These are phyloP conservation scores for Corvus moneduloides DNA, from an alignment of 2,113 vertebrate genomes.

Conservation along the genomic window DNA sequence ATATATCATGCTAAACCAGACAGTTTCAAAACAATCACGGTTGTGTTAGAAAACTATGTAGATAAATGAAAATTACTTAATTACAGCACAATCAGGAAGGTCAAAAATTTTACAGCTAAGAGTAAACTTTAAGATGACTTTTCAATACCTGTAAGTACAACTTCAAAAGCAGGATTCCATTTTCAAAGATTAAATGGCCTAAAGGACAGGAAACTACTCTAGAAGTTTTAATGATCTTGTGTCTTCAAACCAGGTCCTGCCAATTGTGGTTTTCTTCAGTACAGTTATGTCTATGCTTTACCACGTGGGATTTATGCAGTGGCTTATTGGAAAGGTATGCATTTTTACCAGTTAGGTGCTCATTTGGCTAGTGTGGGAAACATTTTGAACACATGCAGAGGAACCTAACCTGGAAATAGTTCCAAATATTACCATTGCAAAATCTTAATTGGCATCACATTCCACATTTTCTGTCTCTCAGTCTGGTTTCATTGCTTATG, in stretches of 20 bases:
- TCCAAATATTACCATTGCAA: neutral
- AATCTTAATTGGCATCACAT: neutral
- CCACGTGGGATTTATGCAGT: conserved; percentile 82
- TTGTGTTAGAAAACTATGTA: neutral
- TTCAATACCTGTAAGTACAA: neutral
- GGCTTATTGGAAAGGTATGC: conserved; percentile 84
- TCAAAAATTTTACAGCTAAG: neutral
- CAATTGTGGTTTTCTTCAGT: conserved; percentile 86
- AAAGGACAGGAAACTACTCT: neutral
- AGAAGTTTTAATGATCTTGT: neutral
- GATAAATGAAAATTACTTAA: neutral
- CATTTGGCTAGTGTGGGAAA: neutral
- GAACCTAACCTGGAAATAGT: neutral
- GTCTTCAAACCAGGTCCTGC: conserved; percentile 77
- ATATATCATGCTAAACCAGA: neutral
- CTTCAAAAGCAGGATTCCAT: neutral
- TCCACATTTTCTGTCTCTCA: neutral
- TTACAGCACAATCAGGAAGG: neutral
- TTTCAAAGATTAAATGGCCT: neutral
- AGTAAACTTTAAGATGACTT: neutral
- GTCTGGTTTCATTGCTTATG: neutral
- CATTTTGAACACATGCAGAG: neutral
- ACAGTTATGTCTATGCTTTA: conserved; percentile 84
- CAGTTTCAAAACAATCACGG: neutral
- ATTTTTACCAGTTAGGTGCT: neutral